Percentiles rank a stretch among this genome's conserved stretches.
Evolutionary conservation across 2,113 vertebrate genomes (phyloP).

Genomic region (Trachemys scripta): DNA sequence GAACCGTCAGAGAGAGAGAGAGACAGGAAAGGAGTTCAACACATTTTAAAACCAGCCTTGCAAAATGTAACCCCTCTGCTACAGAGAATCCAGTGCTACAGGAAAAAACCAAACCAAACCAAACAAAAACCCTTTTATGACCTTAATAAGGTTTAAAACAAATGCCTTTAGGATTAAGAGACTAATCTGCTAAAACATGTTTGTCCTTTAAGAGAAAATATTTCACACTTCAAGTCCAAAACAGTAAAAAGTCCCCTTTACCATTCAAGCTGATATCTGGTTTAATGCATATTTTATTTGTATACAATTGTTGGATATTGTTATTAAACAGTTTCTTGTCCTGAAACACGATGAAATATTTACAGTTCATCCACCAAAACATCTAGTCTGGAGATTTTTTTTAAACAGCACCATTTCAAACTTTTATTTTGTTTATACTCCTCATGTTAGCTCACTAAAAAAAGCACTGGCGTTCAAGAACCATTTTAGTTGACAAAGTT

Average conservation of each 20-base stretch:
- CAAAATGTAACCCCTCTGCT: no score
- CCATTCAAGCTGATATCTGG: background rate
- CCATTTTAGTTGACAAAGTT: background rate
- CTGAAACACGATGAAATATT: accelerated
- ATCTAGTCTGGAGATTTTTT: background rate
- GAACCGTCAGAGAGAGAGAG: background rate
- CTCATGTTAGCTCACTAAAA: background rate
- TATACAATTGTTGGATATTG: background rate
- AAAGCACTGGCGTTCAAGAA: background rate
- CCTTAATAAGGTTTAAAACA: background rate
- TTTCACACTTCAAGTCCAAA: background rate
- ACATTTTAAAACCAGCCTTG: background rate
- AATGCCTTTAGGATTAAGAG: background rate
- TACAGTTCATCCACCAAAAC: accelerated
- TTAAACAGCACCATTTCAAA: background rate
- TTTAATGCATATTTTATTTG: background rate
- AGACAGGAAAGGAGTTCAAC: background rate
- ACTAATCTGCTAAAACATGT: background rate
- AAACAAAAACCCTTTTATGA: background rate
- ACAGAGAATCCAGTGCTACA: background rate
- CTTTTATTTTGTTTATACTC: background rate
- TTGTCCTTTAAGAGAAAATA: background rate
- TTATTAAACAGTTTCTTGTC: background rate
- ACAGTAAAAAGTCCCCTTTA: background rate
- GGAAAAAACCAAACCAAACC: background rate